Evolutionary conservation across 1,140 invertebrate genomes (phyloP), one percentile per base, ranked within the genome.

Genomic region (Danaus plexippus): DNA sequence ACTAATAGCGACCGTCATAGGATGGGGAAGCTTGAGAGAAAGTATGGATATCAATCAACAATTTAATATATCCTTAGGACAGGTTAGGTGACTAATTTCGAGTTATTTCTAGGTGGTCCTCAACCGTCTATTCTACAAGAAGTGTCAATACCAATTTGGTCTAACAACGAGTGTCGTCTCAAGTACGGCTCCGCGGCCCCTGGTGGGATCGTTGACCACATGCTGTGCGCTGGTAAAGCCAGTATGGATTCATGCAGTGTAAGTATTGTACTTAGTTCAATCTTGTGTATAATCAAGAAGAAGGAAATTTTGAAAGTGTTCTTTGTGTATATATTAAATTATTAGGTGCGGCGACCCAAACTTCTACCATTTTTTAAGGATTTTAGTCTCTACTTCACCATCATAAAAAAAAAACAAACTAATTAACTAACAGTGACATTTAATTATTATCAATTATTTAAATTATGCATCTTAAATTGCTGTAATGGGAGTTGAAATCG

Each of bases 161-260:
- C 91, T 1, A 96, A 96, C 78, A 64, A 77, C 0, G 92, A 94
- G 63, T 97, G 95, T 69, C 90, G 91, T 52, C 64, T 84, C 2
- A 96, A 95, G 75, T 97, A 96, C 71, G 95, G 95, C n/a, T 80
- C 88, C 11, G 93, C 94, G 4, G 95, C 95, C 11, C 95, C 95
- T 0, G 95, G 94, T 11, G 95, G 95, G 9, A 96, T 97, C 43
- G 93, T 95, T 1, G 92, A 95, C 1, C 92, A 94, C 69, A 95
- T 96, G 89, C 79, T 97, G 1, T 97, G 95, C 76, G 95, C 95
- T 41, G 95, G 95, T 2, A 89, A 91, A 84, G 91, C 91, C 9
- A 90, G 91, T 49, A 93, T 91, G 85, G 96, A 98, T 82, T 96
- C 95, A 10, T 96, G 95, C 75, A 95, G 94, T 85, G 95, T 96